Percentiles rank a stretch among this genome's conserved stretches.
Conservation (phyloP, 2,888 invertebrate genomes). For the Clepsis dumicolana region DNA sequence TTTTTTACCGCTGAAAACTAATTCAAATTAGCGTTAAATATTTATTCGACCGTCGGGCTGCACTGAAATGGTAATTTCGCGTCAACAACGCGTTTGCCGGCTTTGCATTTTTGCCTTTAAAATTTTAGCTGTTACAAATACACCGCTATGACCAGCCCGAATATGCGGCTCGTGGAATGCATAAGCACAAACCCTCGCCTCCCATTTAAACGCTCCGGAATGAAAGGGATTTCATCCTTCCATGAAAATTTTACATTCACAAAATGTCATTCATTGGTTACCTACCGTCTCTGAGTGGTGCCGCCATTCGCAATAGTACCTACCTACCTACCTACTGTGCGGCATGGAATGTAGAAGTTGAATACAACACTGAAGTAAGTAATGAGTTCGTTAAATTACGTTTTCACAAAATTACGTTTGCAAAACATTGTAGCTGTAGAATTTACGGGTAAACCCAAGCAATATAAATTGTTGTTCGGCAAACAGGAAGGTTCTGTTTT, state of each 20-base stretch:
- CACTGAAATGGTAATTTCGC: slow-evolving; percentile 78
- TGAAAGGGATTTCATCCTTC: slow-evolving; percentile 35
- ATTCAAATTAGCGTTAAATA: slow-evolving; percentile 70
- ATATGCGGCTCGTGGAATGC: slow-evolving; percentile 61
- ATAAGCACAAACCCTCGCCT: slow-evolving; percentile 52
- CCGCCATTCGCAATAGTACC: slow-evolving; percentile 16
- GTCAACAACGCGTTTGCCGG: slow-evolving; percentile 71
- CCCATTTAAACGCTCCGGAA: slow-evolving; percentile 36
- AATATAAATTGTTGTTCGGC: slow-evolving; percentile 65
- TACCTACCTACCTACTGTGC: not conserved
- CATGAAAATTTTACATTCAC: slow-evolving; percentile 35
- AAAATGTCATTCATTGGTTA: slow-evolving; percentile 36
- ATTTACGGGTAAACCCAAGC: slow-evolving; percentile 66
- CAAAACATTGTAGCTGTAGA: slow-evolving; percentile 50
- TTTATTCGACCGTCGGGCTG: slow-evolving; percentile 77
- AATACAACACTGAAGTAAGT: slow-evolving; percentile 20
- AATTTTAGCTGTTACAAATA: slow-evolving; percentile 53
- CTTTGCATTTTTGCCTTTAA: slow-evolving; percentile 80
- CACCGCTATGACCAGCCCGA: slow-evolving; percentile 54
- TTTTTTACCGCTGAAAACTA: slow-evolving; percentile 41
- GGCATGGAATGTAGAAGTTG: not conserved
- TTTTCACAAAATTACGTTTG: slow-evolving; percentile 25
- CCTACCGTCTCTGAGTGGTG: slow-evolving; percentile 16
- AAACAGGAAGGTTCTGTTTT: slow-evolving; percentile 70
- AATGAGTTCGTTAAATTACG: slow-evolving; percentile 30